Evolutionary conservation across 2,797 vertebrate genomes (phyloP).

Genomic region (Chloroceryle amazona): DNA sequence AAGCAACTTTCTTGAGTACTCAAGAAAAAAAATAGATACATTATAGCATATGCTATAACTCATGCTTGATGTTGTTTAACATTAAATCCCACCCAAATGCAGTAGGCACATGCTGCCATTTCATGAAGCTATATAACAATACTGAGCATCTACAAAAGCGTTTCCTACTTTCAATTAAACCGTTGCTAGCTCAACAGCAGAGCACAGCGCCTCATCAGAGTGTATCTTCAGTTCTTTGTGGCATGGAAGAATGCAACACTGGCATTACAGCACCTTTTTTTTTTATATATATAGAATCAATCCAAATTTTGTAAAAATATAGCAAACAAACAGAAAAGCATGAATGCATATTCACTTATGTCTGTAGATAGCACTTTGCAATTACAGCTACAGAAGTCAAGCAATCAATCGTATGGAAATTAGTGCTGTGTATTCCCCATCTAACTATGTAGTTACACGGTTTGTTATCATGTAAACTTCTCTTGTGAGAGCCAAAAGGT

Average conservation of each 20-base stretch:
- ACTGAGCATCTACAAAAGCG: not conserved
- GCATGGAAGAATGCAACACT: not conserved
- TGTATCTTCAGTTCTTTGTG: not conserved
- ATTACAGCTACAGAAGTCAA: not conserved
- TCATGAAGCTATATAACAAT: not conserved
- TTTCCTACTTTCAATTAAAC: not conserved
- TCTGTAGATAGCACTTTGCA: not conserved
- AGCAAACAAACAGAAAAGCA: not conserved
- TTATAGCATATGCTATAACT: not conserved
- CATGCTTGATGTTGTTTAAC: not conserved
- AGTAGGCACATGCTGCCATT: not conserved
- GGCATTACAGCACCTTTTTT: not conserved
- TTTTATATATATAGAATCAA: not conserved
- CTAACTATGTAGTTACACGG: not conserved
- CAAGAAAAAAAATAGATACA: not conserved
- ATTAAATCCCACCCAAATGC: not conserved
- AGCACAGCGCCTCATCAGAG: accelerated
- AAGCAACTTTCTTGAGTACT: not conserved
- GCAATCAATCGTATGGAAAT: not conserved
- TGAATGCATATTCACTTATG: not conserved
- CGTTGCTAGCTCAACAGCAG: not conserved
- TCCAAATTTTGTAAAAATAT: not conserved
- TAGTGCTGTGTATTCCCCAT: not conserved
- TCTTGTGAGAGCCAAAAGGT: not conserved
- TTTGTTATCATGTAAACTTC: not conserved